These are phyloP conservation scores for Bergia puertoricense DNA, from an alignment of 92 coral and sea anemone species.

Conservation along the genomic window DNA sequence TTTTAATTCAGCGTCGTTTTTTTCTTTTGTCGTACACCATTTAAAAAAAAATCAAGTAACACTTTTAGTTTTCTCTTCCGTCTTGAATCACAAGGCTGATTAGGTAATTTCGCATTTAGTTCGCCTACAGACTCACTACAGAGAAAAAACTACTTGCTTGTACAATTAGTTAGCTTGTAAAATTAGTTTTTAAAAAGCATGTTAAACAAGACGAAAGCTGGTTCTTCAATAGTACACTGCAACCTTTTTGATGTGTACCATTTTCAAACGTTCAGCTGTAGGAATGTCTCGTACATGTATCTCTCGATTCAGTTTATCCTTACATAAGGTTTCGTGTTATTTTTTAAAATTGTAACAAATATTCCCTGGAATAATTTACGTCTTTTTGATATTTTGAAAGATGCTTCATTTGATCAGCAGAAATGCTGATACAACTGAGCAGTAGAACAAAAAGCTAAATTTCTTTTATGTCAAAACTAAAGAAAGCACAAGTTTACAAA, in stretches of 20 bases:
- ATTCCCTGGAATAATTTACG: background rate
- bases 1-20: conserved; percentile 29
- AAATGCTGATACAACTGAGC: background rate
- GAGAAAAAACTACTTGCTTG: too few species aligned
- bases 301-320: background rate
- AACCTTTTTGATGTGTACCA: background rate
- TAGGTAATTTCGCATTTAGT: too few species aligned
- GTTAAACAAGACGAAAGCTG: background rate
- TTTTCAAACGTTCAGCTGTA: background rate
- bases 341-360: background rate
- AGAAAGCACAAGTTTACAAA: too few species aligned
- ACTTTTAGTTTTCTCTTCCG: background rate
- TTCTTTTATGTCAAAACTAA: background rate
- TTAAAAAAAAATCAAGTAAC: background rate
- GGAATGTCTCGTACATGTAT: background rate
- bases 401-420: background rate
- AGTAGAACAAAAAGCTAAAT: background rate
- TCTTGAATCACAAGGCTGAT: too few species aligned
- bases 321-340: background rate
- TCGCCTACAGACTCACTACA: too few species aligned
- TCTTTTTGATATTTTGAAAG: conserved; percentile 23
- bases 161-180: too few species aligned
- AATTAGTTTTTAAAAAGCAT: background rate
- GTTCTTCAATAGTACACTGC: background rate
- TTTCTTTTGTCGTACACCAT: background rate